Conservation (phyloP, 2,888 invertebrate species). For the Nemotelus nigrinus region DNA sequence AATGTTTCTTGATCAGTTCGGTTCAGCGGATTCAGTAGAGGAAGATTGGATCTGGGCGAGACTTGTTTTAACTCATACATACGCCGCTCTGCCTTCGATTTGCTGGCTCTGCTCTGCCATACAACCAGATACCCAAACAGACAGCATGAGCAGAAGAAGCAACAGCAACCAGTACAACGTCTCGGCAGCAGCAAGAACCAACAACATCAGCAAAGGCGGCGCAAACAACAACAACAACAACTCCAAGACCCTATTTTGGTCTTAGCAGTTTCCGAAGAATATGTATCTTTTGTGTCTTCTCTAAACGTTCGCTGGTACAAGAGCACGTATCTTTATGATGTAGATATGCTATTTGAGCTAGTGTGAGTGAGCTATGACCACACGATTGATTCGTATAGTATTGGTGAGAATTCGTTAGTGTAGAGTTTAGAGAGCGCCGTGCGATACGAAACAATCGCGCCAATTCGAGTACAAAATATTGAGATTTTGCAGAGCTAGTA, state of each 20-base stretch:
- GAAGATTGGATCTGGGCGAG: constrained; percentile 33
- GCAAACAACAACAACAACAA: constrained; percentile 1
- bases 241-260: constrained; percentile 28
- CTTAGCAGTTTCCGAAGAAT: constrained; percentile 33
- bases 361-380: neutral
- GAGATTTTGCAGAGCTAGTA: constrained; percentile 9
- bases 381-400: neutral
- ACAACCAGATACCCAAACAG: constrained; percentile 1
- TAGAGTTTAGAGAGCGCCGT: neutral
- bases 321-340: constrained; percentile 29
- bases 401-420: neutral
- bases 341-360: constrained; percentile 23
- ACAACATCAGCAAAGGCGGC: constrained; percentile 1
- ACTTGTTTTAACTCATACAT: constrained; percentile 22
- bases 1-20: constrained; percentile 38
- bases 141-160: neutral
- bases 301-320: constrained; percentile 7
- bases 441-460: constrained; percentile 1
- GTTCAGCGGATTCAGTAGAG: neutral
- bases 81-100: neutral
- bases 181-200: constrained; percentile 9
- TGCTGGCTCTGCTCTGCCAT: neutral
- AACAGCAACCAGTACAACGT: constrained; percentile 1
- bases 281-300: constrained; percentile 14
- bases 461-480: neutral